phyloP scores from a whole-genome alignment of 64 coral and sea anemone species.

The Porites lutea region DNA sequence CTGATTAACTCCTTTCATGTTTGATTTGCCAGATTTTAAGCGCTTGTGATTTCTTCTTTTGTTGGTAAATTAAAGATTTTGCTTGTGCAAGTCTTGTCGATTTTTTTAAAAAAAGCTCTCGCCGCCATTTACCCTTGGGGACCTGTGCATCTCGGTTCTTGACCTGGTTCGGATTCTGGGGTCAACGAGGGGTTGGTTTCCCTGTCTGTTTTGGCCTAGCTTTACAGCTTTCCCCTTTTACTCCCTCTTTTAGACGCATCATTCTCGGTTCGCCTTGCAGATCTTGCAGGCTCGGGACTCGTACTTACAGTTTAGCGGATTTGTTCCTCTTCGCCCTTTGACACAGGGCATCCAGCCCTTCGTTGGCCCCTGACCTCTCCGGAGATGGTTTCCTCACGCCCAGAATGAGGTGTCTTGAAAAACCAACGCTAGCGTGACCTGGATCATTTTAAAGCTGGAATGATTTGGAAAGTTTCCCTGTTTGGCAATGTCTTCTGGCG shows the following conservation, averaged over 20 bases:
- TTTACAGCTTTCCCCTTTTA: not conserved
- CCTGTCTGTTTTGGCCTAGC: not conserved
- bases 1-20: not conserved
- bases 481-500: not conserved
- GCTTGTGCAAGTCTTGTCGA: not conserved
- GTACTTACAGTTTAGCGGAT: not conserved
- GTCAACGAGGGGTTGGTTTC: conserved; percentile 51
- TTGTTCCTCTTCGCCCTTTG: not conserved
- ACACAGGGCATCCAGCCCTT: conserved; percentile 48
- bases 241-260: not conserved
- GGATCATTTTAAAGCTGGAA: conserved; percentile 22
- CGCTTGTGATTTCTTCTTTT: not conserved
- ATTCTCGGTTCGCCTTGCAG: not conserved
- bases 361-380: conserved; percentile 31
- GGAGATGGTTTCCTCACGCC: not conserved
- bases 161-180: conserved; percentile 44
- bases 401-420: not conserved
- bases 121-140: conserved; percentile 7
- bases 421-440: conserved; percentile 12
- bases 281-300: not conserved
- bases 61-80: not conserved
- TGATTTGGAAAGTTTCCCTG: not conserved
- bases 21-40: not conserved
- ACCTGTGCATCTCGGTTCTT: conserved; percentile 20
- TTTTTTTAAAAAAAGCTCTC: not conserved